phyloP scores from a whole-genome alignment of 2,797 vertebrate species.

The Cynodonichthys magdalenae region DNA sequence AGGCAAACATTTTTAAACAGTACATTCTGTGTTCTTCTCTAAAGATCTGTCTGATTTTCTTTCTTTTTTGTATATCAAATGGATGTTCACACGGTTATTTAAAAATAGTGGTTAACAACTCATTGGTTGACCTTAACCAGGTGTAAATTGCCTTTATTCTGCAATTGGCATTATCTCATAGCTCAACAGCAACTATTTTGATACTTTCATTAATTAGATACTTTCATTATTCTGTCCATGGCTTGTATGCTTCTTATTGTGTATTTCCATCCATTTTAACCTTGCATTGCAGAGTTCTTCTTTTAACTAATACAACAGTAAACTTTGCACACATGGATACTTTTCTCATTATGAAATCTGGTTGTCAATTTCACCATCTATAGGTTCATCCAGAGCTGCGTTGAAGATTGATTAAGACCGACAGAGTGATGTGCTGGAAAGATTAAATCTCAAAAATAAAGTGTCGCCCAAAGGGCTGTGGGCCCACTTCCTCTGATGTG shows the following conservation, averaged over 20 bases:
- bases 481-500: slow-evolving; percentile 62
- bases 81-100: slow-evolving; percentile 39
- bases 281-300: slow-evolving; percentile 2
- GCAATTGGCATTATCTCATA: slow-evolving; percentile 30
- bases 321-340: slow-evolving; percentile 11
- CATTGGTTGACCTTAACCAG: slow-evolving; percentile 48
- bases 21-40: too few relatives aligned
- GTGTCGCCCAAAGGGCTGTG: slow-evolving; percentile 49
- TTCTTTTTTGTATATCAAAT: slow-evolving; percentile 12
- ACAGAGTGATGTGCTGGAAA: slow-evolving; percentile 51
- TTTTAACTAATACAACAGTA: slow-evolving; percentile 6
- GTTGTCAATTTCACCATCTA: slow-evolving; percentile 18
- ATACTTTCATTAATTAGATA: slow-evolving; percentile 21
- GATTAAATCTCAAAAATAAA: slow-evolving; percentile 64
- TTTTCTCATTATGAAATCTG: slow-evolving; percentile 18
- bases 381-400: slow-evolving; percentile 31
- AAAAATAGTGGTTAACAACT: slow-evolving; percentile 46
- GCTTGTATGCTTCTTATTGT: neutral
- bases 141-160: slow-evolving; percentile 40
- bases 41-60: too few relatives aligned
- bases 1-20: neutral
- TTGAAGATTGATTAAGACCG: slow-evolving; percentile 30
- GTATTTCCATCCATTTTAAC: slow-evolving; percentile 23
- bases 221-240: slow-evolving; percentile 27
- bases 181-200: slow-evolving; percentile 25